Percentiles rank a stretch among this genome's conserved stretches.
phyloP scores from a whole-genome alignment of 2,888 invertebrate species.

The Epinotia demarniana region DNA sequence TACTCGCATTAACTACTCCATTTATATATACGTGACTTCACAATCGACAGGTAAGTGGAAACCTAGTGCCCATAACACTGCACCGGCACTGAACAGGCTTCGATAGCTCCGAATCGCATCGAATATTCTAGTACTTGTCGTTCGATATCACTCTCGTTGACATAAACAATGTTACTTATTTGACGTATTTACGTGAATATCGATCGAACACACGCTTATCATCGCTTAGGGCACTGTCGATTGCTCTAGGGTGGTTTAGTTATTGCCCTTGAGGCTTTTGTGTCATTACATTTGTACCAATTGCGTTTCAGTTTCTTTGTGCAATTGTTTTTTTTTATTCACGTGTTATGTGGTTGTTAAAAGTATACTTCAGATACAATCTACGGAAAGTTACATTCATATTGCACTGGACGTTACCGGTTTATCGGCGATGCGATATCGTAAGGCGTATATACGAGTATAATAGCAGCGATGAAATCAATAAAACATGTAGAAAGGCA shows the following conservation, averaged over 20 bases:
- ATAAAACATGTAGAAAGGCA: constrained; percentile 30
- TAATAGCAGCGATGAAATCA: constrained; percentile 25
- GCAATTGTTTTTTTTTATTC: not conserved
- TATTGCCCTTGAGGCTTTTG: constrained; percentile 22
- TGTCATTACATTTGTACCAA: constrained; percentile 2
- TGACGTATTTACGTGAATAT: constrained; percentile 57
- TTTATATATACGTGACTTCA: constrained; percentile 25
- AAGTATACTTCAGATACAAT: not conserved
- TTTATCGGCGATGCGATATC: constrained; percentile 1
- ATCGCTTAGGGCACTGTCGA: constrained; percentile 49
- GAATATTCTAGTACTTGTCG: constrained; percentile 66
- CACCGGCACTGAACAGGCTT: constrained; percentile 66
- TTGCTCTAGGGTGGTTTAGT: constrained; percentile 14
- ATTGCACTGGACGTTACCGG: not conserved
- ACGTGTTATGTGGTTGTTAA: not conserved
- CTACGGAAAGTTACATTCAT: not conserved
- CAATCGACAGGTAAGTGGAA: constrained; percentile 53
- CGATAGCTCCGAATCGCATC: constrained; percentile 48
- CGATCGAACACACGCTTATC: constrained; percentile 64
- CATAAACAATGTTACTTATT: constrained; percentile 60
- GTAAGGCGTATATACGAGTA: not conserved
- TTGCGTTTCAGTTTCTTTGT: not conserved
- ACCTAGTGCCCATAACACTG: constrained; percentile 47
- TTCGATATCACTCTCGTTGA: constrained; percentile 61
- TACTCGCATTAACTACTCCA: constrained; percentile 40